Evolutionary conservation across 2,888 invertebrate genomes (phyloP), one percentile per base, ranked within the genome.

Genomic region (Beris morrisii): DNA sequence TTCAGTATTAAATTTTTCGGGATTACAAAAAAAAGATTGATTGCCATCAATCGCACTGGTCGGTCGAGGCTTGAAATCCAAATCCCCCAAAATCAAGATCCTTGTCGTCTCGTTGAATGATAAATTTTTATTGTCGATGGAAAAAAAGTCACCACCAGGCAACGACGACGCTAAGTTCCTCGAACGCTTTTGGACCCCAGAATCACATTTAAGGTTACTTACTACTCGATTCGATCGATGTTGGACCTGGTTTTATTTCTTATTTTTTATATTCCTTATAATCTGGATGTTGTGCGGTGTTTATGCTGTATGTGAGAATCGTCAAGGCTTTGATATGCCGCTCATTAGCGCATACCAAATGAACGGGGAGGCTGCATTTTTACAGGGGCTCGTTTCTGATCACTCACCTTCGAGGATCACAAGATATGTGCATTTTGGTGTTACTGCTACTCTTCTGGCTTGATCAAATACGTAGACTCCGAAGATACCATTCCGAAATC

Each of bases 261-360:
- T 38, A 38, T 38, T 3, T 9, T 38, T 38, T 5, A 22, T 22
- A 22, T 22, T 22, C 22, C 22, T 22, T 22, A 22, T 22, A 22
- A 22, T 22, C 22, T 22, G 22, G 22, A 22, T 22, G 22, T 22
- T 22, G 22, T 22, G 22, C 22, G 22, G 22, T 22, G 22, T 22
- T 22, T 22, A 22, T 38, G 38, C 5, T 45, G 46, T 45, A 12
- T 13, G 30, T 13, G 61, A 28, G 38, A 22, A 61, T 50, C 38
- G 22, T 50, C 38, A 52, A 52, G 52, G 13, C 61, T 68, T 65
- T 63, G 61, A 68, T 55, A 59, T 52, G 52, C 65, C 65, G 65
- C 67, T 68, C 61, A 68, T 68, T 67, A 67, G 65, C 65, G 67
- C 67, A 67, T 67, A 58, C 67, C 67, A 65, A 65, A 67, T 67